These are phyloP conservation scores for Luscinia megarhynchos DNA, from an alignment of 2,797 vertebrate genomes.

Conservation along the genomic window DNA sequence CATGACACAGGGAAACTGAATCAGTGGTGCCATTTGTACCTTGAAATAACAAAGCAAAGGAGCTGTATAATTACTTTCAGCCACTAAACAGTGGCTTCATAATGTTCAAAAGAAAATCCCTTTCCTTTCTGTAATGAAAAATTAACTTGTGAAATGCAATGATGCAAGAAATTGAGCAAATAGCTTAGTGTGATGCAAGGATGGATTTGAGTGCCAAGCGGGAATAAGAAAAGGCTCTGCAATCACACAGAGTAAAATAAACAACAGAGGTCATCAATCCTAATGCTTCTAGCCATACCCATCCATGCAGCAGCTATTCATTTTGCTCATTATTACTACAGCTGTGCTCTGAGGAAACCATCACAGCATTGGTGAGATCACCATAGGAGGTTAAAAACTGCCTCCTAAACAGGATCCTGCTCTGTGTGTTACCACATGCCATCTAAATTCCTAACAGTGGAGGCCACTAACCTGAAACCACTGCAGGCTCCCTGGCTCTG, in stretches of 20 bases:
- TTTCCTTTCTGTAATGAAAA: slow-evolving; percentile 35
- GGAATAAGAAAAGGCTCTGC: neutral
- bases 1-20: neutral
- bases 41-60: slow-evolving; percentile 16
- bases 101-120: slow-evolving; percentile 27
- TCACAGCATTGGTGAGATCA: neutral
- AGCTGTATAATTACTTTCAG: slow-evolving; percentile 21
- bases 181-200: neutral
- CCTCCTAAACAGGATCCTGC: neutral
- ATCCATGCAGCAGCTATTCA: neutral
- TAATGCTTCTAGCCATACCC: neutral
- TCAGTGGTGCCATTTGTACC: neutral
- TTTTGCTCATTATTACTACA: neutral
- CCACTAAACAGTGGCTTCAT: neutral
- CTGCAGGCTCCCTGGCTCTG: rapidly evolving
- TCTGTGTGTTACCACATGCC: neutral
- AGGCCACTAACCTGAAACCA: neutral
- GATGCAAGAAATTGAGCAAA: slow-evolving; percentile 60
- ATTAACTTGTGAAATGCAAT: slow-evolving; percentile 31
- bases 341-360: neutral
- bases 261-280: neutral
- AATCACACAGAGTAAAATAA: neutral
- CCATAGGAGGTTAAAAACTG: neutral
- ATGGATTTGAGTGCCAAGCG: neutral
- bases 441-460: neutral